Conservation (phyloP, 1,140 invertebrate genomes). For the Octopus bimaculoides region DNA sequence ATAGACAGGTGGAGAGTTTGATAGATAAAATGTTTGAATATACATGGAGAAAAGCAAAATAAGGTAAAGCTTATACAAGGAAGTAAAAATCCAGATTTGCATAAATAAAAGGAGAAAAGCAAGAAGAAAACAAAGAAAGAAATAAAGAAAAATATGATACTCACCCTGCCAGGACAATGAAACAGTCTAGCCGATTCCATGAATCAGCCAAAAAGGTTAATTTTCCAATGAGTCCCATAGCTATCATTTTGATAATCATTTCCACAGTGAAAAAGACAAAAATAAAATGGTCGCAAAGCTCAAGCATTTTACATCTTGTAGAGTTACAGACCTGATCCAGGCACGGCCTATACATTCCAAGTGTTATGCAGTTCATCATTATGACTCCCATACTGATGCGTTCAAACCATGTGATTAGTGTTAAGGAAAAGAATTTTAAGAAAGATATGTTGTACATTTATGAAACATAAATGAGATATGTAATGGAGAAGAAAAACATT, state of each 20-base stretch:
- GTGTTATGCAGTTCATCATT: slow-evolving; percentile 94
- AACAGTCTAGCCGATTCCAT: slow-evolving; percentile 96
- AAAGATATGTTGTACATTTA: too few relatives aligned
- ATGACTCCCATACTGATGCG: slow-evolving; percentile 97
- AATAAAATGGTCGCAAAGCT: slow-evolving; percentile 97
- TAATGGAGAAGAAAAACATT: too few relatives aligned
- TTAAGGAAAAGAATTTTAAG: slow-evolving; percentile 38
- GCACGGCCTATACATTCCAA: slow-evolving; percentile 99
- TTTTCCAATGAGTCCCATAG: slow-evolving; percentile 96
- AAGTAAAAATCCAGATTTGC: not conserved
- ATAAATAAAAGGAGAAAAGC: slow-evolving; percentile 7
- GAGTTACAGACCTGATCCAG: slow-evolving; percentile 78
- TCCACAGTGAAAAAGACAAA: slow-evolving; percentile 92
- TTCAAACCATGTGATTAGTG: slow-evolving; percentile 91
- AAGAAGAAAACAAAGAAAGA: not conserved
- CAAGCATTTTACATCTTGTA: slow-evolving; percentile 88
- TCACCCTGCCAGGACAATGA: slow-evolving; percentile 96
- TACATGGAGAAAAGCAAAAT: not conserved
- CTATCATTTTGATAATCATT: slow-evolving; percentile 94
- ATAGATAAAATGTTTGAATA: too few relatives aligned
- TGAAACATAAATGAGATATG: too few relatives aligned
- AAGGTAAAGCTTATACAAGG: slow-evolving; percentile 11
- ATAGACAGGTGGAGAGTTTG: too few relatives aligned
- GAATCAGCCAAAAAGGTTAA: slow-evolving; percentile 95
- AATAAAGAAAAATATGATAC: slow-evolving; percentile 33